Conservation (phyloP, 2,888 invertebrate species). For the Endotricha flammealis region DNA sequence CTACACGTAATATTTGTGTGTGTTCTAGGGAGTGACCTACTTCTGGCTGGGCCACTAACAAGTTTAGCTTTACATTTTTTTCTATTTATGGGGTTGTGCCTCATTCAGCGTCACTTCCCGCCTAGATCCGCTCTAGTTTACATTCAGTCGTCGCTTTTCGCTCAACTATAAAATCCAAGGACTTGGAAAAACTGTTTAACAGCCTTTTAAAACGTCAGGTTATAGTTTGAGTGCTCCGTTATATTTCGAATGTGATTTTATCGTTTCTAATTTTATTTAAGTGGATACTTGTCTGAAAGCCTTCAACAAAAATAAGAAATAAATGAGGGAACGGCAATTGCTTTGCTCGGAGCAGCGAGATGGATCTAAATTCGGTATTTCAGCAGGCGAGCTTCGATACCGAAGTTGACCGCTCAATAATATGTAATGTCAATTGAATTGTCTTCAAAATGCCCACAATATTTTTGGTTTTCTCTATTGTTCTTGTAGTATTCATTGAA, state of each 20-base stretch:
- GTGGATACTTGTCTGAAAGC: too few relatives aligned
- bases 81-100: constrained; percentile 14
- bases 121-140: constrained; percentile 31
- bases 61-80: constrained; percentile 8
- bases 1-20: too few relatives aligned
- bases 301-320: not conserved
- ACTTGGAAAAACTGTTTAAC: constrained; percentile 21
- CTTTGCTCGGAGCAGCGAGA: not conserved
- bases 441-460: not conserved
- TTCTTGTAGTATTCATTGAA: too few relatives aligned
- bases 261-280: not conserved
- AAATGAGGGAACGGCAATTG: not conserved
- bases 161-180: constrained; percentile 27
- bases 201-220: not conserved
- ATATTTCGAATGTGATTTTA: not conserved
- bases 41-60: constrained; percentile 4
- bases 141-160: constrained; percentile 30
- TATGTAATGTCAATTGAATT: constrained; percentile 9
- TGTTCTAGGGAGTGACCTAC: constrained; percentile 3
- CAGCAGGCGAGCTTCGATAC: not conserved
- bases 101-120: constrained; percentile 27
- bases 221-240: not conserved
- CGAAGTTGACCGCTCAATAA: constrained; percentile 5
- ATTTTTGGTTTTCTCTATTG: too few relatives aligned
- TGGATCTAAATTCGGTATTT: constrained; percentile 1